Base-by-base conservation (phyloP, 2,888 invertebrate species). In the Ptilodon capucinus region DNA sequence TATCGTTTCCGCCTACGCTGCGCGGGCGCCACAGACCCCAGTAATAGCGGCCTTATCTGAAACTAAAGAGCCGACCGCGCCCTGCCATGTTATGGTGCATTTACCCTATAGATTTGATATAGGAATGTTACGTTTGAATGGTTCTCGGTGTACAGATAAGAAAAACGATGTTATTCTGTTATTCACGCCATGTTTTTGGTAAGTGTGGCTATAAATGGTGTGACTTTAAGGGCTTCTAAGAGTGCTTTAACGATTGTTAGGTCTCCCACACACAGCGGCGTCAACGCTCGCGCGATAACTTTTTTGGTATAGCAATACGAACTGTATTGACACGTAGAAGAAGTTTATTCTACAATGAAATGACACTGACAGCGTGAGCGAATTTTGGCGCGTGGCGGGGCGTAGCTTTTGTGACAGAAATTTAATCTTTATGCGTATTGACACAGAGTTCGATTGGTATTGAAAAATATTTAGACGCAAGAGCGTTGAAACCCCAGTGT, bases 1-100 rank as follows among this genome's bases (percentile, higher is more conserved):
- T 81, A 81, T 81, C 79, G 74, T 77, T 85, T 86, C 84, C 86
- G 82, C 79, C 78, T 81, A 67, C 60, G 63, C 53, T 47, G 49
- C 46, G 51, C 62, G 44, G 64, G 60, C 52, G 68, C 58, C 54
- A 53, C 56, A 42, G 63, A 64, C 59, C 50, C 73, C 51, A 58
- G 64, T 65, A 76, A 80, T 79, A 77, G 69, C 48, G 54, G 60
- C 71, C 74, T 76, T 81, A 81, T 81, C 78, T 71, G 63, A 68
- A 68, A 77, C 79, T 79, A 84, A 83, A 77, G 77, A 52, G 71
- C 79, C 81, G 80, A 71, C 79, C 48, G 46, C 44, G 51, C 49
- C 46, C 48, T 52, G 61, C 60, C 57, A 52, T 58, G 69, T 68
- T 70, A 65, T 64, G 64, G 65, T 58, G 48, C 66, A 60, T 71